phyloP scores from a whole-genome alignment of 2,797 vertebrate genomes.

The Arnoldichthys spilopterus region DNA sequence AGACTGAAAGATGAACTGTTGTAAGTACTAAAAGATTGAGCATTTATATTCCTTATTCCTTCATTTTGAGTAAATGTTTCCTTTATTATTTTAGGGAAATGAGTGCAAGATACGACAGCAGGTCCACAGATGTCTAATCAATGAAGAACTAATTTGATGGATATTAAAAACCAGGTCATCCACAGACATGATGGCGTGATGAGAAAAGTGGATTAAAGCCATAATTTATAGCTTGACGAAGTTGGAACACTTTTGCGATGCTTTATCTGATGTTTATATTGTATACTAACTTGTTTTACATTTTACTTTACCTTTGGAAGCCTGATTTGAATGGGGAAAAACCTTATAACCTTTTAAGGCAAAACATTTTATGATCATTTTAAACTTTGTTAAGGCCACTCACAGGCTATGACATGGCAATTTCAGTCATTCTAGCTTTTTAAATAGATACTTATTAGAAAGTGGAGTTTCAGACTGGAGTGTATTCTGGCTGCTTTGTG shows the following conservation, averaged over 20 bases:
- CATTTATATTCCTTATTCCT: background rate
- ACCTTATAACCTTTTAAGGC: too few species aligned
- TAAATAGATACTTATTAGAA: background rate
- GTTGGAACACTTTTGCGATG: background rate
- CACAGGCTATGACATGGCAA: background rate
- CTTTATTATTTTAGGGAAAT: conserved; percentile 35
- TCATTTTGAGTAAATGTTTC: background rate
- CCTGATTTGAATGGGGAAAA: background rate
- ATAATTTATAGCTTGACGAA: background rate
- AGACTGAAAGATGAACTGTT: conserved; percentile 69
- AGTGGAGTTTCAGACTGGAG: background rate
- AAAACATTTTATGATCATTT: background rate
- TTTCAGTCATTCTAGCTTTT: background rate
- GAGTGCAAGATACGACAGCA: conserved; percentile 18
- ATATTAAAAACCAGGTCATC: background rate
- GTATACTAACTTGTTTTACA: background rate
- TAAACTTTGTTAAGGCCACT: background rate
- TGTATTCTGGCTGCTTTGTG: background rate
- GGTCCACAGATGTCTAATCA: conserved; percentile 48
- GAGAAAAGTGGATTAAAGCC: conserved; percentile 2
- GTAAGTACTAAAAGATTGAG: conserved; percentile 20
- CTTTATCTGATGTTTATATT: background rate
- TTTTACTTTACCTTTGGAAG: background rate
- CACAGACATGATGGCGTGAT: background rate
- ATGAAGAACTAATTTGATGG: background rate